A percentile compares a stretch with the other conserved stretches of the same genome.
phyloP scores from a whole-genome alignment of 2,113 vertebrate genomes.

The Leuciscus idus region DNA sequence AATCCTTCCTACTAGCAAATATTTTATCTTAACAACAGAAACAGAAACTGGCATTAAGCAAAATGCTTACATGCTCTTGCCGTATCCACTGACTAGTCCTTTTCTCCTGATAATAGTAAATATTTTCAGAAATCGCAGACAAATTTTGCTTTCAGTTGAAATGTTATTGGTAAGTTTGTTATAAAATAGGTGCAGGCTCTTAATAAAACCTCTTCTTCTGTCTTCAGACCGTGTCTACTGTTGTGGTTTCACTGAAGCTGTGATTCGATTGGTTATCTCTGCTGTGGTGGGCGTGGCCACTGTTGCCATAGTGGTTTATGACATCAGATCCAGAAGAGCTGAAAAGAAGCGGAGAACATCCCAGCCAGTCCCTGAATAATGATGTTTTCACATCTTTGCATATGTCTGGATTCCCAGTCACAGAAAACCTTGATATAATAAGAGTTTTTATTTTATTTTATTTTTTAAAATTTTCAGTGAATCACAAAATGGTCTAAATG shows the following conservation, averaged over 20 bases:
- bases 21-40: too few relatives aligned
- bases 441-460: too few relatives aligned
- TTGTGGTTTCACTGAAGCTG: background rate
- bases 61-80: too few relatives aligned
- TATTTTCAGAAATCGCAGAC: background rate
- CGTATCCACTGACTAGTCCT: too few relatives aligned
- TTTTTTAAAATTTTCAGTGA: too few relatives aligned
- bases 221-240: fast-evolving
- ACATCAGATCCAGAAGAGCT: background rate
- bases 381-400: too few relatives aligned
- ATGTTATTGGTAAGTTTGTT: background rate
- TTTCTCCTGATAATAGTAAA: background rate
- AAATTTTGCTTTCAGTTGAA: too few relatives aligned
- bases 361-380: background rate
- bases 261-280: background rate
- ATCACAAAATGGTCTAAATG: too few relatives aligned
- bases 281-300: background rate
- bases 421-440: too few relatives aligned
- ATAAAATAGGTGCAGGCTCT: background rate
- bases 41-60: too few relatives aligned
- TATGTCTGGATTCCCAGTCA: too few relatives aligned
- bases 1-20: too few relatives aligned
- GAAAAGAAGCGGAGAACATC: background rate
- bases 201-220: background rate
- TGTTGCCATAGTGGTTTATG: background rate